phyloP scores from a whole-genome alignment of 1,140 invertebrate species.

The Saccostrea glomerata region DNA sequence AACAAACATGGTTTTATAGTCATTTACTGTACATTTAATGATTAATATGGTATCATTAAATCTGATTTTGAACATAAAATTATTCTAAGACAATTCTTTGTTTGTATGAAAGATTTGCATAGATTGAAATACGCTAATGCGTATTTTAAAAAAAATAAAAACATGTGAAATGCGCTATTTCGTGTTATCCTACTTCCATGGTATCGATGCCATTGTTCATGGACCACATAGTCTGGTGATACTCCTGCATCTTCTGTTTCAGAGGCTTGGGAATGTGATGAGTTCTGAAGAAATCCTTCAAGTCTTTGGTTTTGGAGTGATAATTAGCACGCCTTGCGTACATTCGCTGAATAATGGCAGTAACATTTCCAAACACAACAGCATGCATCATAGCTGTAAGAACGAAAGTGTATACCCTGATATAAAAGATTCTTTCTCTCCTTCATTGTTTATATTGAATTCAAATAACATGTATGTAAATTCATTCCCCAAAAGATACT shows the following conservation, averaged over 20 bases:
- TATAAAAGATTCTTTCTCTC: not conserved
- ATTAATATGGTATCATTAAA: no score
- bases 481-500: no score
- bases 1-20: no score
- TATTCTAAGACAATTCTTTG: no score
- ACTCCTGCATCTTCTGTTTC: constrained; percentile 77
- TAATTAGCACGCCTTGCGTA: constrained; percentile 77
- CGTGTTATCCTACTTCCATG: constrained; percentile 69
- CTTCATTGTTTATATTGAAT: no score
- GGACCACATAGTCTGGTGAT: constrained; percentile 78
- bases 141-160: no score
- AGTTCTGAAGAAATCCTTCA: constrained; percentile 78
- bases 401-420: not conserved
- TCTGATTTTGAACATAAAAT: no score
- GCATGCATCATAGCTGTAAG: constrained; percentile 79
- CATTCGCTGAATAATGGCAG: constrained; percentile 79
- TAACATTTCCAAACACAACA: constrained; percentile 79
- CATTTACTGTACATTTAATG: no score
- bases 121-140: no score
- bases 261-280: constrained; percentile 77
- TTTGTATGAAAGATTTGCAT: no score
- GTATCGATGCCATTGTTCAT: constrained; percentile 77
- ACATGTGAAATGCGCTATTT: not conserved
- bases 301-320: constrained; percentile 78
- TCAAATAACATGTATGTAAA: no score